Evolutionary conservation across 2,888 invertebrate species (phyloP).

Genomic region (Diloba caeruleocephala): DNA sequence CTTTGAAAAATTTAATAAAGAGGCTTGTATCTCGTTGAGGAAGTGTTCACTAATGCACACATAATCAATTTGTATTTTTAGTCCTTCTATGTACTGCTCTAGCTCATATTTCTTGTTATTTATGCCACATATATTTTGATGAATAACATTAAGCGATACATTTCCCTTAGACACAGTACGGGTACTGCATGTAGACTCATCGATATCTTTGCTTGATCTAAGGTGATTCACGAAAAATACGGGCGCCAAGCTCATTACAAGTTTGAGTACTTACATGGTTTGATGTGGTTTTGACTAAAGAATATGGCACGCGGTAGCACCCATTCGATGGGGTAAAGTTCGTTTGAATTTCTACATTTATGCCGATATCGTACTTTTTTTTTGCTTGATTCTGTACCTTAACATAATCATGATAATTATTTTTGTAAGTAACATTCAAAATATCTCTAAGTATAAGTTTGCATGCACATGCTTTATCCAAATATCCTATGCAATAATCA

Average conservation of each 20-base stretch:
- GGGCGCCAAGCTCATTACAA: too few relatives aligned
- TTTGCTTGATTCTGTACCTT: too few relatives aligned
- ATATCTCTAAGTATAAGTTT: not conserved
- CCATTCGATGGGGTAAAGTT: too few relatives aligned
- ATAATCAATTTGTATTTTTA: not conserved
- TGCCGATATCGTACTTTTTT: not conserved
- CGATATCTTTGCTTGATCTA: not conserved
- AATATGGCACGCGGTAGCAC: too few relatives aligned
- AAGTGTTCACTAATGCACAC: slow-evolving; percentile 6
- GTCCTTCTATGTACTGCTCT: not conserved
- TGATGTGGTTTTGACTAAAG: too few relatives aligned
- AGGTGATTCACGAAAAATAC: not conserved
- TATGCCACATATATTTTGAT: slow-evolving; percentile 6
- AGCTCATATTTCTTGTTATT: not conserved
- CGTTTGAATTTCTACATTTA: not conserved
- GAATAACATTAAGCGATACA: not conserved
- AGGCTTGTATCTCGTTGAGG: too few relatives aligned
- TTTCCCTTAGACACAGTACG: not conserved
- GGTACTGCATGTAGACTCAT: too few relatives aligned
- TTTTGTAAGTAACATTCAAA: not conserved
- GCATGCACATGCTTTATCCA: too few relatives aligned
- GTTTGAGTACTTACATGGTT: too few relatives aligned
- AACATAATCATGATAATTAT: slow-evolving; percentile 1
- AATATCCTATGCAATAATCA: not conserved
- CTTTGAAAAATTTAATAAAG: too few relatives aligned